Percentiles rank a stretch among this genome's conserved stretches.
Conservation (phyloP, 2,888 invertebrate genomes). For the Baccha elongata region DNA sequence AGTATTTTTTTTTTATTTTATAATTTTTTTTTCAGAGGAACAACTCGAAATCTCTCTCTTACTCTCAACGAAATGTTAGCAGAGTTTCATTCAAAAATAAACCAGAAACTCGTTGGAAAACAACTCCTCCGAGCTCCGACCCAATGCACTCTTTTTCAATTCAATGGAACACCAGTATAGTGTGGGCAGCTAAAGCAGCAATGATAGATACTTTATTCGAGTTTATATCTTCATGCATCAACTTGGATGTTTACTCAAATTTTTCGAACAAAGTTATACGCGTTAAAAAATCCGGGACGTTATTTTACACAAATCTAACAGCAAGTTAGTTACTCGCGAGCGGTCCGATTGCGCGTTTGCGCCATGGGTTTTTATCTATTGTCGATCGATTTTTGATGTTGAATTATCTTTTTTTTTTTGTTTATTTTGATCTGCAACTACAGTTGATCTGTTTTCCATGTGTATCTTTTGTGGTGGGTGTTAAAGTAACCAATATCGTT, state of each 20-base stretch:
- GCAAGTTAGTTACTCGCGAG: slow-evolving; percentile 66
- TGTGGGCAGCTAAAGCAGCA: background rate
- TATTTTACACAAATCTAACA: slow-evolving; percentile 39
- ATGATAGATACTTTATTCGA: slow-evolving; percentile 53
- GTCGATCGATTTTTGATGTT: slow-evolving; percentile 38
- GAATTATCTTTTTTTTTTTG: slow-evolving; percentile 9
- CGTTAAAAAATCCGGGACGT: slow-evolving; percentile 45
- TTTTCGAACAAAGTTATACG: slow-evolving; percentile 44
- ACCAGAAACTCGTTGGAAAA: slow-evolving; percentile 1
- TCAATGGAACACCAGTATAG: slow-evolving; percentile 20
- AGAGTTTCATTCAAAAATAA: slow-evolving; percentile 38
- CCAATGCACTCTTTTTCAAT: slow-evolving; percentile 25
- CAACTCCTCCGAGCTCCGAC: slow-evolving; percentile 22
- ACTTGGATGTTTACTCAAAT: slow-evolving; percentile 17
- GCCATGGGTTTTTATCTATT: slow-evolving; percentile 52
- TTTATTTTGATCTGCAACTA: background rate
- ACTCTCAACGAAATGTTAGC: background rate
- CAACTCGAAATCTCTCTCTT: slow-evolving; percentile 42
- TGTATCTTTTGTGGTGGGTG: slow-evolving; percentile 29
- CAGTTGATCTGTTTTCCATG: slow-evolving; percentile 3
- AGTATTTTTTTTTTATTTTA: background rate
- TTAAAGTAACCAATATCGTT: slow-evolving; percentile 7
- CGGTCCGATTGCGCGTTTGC: slow-evolving; percentile 70
- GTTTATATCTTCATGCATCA: slow-evolving; percentile 37
- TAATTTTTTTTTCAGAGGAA: slow-evolving; percentile 10